These are phyloP conservation scores for Drosophila parthenogenetica DNA, from an alignment of 2,888 invertebrate genomes.

Conservation along the genomic window DNA sequence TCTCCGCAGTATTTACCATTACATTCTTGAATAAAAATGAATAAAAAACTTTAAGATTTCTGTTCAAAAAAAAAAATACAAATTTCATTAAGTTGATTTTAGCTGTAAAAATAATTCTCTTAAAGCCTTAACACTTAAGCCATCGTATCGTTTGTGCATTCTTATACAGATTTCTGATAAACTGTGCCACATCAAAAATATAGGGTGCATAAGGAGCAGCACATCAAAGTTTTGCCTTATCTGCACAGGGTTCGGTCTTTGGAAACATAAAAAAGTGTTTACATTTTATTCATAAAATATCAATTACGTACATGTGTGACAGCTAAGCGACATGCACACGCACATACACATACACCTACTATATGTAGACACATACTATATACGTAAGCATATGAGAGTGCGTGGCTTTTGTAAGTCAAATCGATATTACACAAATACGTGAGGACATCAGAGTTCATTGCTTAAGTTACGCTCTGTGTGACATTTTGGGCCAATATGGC, in stretches of 20 bases:
- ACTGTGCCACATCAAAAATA: constrained; percentile 20
- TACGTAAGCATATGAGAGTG: constrained; percentile 13
- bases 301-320: constrained; percentile 80
- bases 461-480: constrained; percentile 59
- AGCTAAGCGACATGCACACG: constrained; percentile 51
- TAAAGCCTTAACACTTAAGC: neutral
- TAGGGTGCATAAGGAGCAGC: constrained; percentile 40
- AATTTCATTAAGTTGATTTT: neutral
- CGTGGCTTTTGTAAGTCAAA: constrained; percentile 72
- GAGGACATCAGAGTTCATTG: constrained; percentile 80
- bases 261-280: constrained; percentile 74
- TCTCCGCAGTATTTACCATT: too few relatives aligned
- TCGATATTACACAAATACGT: constrained; percentile 77
- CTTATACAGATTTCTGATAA: constrained; percentile 7
- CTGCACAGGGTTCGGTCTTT: constrained; percentile 21
- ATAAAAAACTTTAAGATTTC: neutral
- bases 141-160: neutral
- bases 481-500: constrained; percentile 76
- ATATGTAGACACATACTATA: constrained; percentile 4
- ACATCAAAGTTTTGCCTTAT: constrained; percentile 47
- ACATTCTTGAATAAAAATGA: too few relatives aligned
- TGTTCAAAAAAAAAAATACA: too few relatives aligned
- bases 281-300: constrained; percentile 81
- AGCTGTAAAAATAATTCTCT: neutral
- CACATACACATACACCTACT: constrained; percentile 1